These are phyloP conservation scores for Sicus ferrugineus DNA, from an alignment of 2,888 invertebrate species.

Conservation along the genomic window DNA sequence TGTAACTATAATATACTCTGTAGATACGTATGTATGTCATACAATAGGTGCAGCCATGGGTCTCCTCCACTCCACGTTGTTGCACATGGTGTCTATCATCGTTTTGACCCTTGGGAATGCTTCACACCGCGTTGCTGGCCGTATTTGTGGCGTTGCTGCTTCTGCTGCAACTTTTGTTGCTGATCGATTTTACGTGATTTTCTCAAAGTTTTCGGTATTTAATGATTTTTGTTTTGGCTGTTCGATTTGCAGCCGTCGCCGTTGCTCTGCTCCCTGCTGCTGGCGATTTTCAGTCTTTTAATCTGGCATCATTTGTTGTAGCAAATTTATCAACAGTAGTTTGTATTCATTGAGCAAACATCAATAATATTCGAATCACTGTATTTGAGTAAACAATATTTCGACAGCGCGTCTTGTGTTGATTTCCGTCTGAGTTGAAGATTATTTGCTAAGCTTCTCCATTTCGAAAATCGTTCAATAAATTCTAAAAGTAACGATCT, in stretches of 20 bases:
- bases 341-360: conserved; percentile 56
- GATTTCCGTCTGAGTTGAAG: conserved; percentile 18
- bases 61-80: conserved; percentile 15
- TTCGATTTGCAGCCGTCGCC: conserved; percentile 28
- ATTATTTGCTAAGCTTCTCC: neutral
- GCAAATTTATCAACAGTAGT: conserved; percentile 41
- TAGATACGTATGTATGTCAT: conserved; percentile 12
- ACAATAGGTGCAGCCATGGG: conserved; percentile 7
- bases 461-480: too few species aligned
- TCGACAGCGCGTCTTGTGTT: conserved; percentile 27
- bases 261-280: neutral
- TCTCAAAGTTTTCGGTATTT: conserved; percentile 62
- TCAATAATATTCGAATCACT: conserved; percentile 55
- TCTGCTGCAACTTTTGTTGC: conserved; percentile 56
- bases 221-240: conserved; percentile 48
- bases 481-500: too few species aligned
- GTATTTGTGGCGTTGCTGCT: too few species aligned
- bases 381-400: conserved; percentile 52
- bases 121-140: conserved; percentile 15
- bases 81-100: conserved; percentile 48
- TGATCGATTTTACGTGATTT: conserved; percentile 64
- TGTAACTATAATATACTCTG: too few species aligned
- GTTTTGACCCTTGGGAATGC: conserved; percentile 51
- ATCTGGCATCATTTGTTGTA: conserved; percentile 35
- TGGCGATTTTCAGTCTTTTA: conserved; percentile 23